Conservation (phyloP, 64 coral and sea anemone species). For the Stichodactyla mertensii region DNA sequence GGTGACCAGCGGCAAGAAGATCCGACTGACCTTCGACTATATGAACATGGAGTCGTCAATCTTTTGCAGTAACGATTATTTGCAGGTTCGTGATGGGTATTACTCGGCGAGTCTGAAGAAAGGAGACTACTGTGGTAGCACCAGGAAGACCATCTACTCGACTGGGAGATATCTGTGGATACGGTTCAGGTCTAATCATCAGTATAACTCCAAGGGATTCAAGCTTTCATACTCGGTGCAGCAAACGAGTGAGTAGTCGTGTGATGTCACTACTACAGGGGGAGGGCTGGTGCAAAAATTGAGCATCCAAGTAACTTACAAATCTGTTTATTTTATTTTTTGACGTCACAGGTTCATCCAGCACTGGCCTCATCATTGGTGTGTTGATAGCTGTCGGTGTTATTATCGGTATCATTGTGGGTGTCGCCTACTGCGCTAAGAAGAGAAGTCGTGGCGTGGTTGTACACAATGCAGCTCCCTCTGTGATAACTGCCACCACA, state of each 20-base stretch:
- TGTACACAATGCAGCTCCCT: not conserved
- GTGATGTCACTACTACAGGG: not conserved
- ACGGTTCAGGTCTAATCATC: constrained; percentile 30
- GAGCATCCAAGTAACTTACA: too few species aligned
- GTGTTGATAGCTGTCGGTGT: not conserved
- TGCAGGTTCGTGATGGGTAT: constrained; percentile 48
- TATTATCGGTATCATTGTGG: not conserved
- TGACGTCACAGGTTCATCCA: not conserved
- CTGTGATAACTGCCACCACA: not conserved
- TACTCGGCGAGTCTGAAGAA: constrained; percentile 3
- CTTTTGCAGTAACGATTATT: constrained; percentile 12
- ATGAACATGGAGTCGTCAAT: constrained; percentile 23
- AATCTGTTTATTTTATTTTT: not conserved
- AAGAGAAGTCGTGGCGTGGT: not conserved
- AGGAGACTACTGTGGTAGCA: constrained; percentile 23
- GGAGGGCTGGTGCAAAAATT: not conserved
- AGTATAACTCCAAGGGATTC: constrained; percentile 24
- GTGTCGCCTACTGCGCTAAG: constrained; percentile 2
- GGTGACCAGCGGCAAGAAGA: constrained; percentile 24
- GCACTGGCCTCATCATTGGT: not conserved
- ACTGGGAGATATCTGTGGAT: constrained; percentile 44
- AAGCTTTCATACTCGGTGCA: constrained; percentile 7
- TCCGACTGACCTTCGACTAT: constrained; percentile 42
- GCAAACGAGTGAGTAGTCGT: constrained; percentile 2
- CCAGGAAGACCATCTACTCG: constrained; percentile 29